Base-by-base conservation (phyloP, 2,113 vertebrate species). In the Dunckerocampus dactyliophorus region DNA sequence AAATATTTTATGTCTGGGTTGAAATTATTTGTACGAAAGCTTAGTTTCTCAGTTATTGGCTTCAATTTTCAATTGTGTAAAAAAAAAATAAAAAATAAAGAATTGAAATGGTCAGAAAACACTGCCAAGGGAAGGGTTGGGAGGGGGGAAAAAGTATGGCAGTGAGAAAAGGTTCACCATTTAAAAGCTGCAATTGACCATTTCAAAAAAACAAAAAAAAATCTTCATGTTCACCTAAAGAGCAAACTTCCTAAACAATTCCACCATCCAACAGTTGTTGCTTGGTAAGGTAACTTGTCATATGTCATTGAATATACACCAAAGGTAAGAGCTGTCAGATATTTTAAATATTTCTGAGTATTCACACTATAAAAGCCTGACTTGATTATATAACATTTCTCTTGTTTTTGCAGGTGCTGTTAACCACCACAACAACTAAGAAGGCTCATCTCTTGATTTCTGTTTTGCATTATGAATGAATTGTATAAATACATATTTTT, bases 1-100 rank as follows among this genome's bases (percentile, higher is more conserved):
- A 95, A 92, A 95, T 98, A 98, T 95, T 95, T 96, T 96, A 95
- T 92, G 92, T 93, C 92, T 93, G 89, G 89, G 85, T 96, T 97
- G 93, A 93, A 94, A 92, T 92, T 89, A 94, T 95, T 94, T 97
- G 94, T 95, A 94, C 90, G 90, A 97, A 90, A 91, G 92, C 92
- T 95, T 94, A 91, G 92, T 92, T 93, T 94, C 91, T 91, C 91
- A 91, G 89, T 92, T 84, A 88, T 91, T 92, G 90, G 92, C 90
- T 94, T 91, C 83, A 73, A 67, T 95, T 88, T 88, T 89, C 91
- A 92, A 91, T 92, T 97, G 95, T 95, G 92, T 92, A 93, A 93
- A 56, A 55, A 37, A 54, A 37, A 37, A 20, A 39, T 16, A 17
- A 53, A 37, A 95, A 98, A 95, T 93, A 94, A 95, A 95, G 90